Conservation (phyloP, 1,140 invertebrate species). For the Apocrypta bakeri region DNA sequence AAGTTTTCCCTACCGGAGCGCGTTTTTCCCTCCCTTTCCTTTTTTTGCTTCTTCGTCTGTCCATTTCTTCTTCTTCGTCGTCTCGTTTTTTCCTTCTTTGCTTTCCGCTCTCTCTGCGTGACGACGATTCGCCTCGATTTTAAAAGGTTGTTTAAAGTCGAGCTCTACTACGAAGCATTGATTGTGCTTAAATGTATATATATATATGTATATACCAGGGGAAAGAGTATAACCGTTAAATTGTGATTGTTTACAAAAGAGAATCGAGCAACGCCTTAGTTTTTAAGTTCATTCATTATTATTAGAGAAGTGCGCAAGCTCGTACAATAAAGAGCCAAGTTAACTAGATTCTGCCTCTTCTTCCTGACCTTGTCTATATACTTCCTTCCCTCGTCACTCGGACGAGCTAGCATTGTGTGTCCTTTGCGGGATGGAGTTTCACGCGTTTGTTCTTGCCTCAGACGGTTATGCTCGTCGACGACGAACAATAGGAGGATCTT, state of each 20-base stretch:
- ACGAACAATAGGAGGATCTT: slow-evolving; percentile 30
- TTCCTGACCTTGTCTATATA: not conserved
- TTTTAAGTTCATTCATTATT: slow-evolving; percentile 23
- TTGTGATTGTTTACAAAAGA: slow-evolving; percentile 5
- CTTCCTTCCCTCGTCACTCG: slow-evolving; percentile 21
- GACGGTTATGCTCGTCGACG: slow-evolving; percentile 24
- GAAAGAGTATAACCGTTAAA: not conserved
- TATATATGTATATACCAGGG: too few species aligned
- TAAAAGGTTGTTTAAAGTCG: slow-evolving; percentile 25
- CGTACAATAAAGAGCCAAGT: slow-evolving; percentile 24
- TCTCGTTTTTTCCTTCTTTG: not conserved
- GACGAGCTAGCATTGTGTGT: not conserved
- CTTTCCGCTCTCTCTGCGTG: not conserved
- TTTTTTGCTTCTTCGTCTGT: not conserved
- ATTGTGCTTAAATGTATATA: not conserved
- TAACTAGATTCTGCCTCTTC: slow-evolving; percentile 3
- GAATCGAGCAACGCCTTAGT: not conserved
- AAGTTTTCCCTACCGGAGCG: not conserved
- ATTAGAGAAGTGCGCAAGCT: not conserved
- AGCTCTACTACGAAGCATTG: not conserved
- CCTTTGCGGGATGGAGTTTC: not conserved
- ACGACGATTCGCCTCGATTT: not conserved
- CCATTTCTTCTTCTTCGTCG: not conserved
- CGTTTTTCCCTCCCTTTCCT: not conserved
- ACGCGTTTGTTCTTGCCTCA: slow-evolving; percentile 7